Evolutionary conservation across 2,888 invertebrate species (phyloP).

Genomic region (Pammene aurita): DNA sequence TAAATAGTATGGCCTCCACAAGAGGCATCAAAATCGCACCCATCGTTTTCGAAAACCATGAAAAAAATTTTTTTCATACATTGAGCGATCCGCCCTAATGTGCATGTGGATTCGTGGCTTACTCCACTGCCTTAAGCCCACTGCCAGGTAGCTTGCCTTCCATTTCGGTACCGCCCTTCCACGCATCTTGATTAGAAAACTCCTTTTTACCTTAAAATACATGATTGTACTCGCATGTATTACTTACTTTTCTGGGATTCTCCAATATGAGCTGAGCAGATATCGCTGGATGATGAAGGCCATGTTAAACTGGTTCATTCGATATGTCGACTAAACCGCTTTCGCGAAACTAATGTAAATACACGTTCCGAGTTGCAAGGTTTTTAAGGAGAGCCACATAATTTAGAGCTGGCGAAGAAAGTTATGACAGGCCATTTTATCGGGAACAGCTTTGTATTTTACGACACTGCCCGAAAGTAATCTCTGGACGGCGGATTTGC

Average conservation of each 20-base stretch:
- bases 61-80: constrained; percentile 1
- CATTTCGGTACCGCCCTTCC: no score
- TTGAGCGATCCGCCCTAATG: constrained; percentile 1
- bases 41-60: constrained; percentile 8
- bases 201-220: no score
- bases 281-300: background rate
- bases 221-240: no score
- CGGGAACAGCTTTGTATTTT: constrained; percentile 41
- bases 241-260: no score
- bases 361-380: constrained; percentile 17
- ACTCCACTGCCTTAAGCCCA: no score
- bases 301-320: background rate
- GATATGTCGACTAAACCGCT: background rate
- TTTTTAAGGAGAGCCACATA: constrained; percentile 38
- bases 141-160: no score
- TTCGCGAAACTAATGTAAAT: background rate
- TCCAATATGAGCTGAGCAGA: no score
- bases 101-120: no score
- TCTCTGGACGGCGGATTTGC: constrained; percentile 38
- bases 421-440: constrained; percentile 42
- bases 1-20: background rate
- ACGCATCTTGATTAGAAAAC: no score
- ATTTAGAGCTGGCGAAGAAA: constrained; percentile 38
- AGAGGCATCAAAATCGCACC: constrained; percentile 5
- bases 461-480: constrained; percentile 39